A percentile compares a stretch with the other conserved stretches of the same genome.
Evolutionary conservation across 1,140 invertebrate species (phyloP).

Genomic region (Berghia stephanieae): DNA sequence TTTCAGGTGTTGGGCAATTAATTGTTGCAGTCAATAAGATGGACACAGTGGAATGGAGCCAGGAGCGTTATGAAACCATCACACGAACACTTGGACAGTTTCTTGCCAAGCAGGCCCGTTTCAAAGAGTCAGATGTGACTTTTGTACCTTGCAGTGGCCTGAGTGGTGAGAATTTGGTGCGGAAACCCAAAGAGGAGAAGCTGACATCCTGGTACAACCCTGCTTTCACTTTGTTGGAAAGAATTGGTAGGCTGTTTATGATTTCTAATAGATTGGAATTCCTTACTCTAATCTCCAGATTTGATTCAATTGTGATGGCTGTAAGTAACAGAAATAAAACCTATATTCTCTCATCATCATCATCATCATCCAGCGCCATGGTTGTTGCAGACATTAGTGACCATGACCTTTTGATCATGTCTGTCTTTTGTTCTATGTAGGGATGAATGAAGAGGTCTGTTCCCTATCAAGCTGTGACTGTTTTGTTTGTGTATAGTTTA

Average conservation of each 20-base stretch:
- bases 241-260: conserved; percentile 74
- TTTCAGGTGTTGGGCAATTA: conserved; percentile 82
- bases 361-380: too few species aligned
- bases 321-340: too few species aligned
- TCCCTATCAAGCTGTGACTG: too few species aligned
- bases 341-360: too few species aligned
- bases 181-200: conserved; percentile 74
- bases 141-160: conserved; percentile 97
- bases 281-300: not conserved
- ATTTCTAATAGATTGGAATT: not conserved
- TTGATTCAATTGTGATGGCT: not conserved
- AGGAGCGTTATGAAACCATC: conserved; percentile 88
- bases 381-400: too few species aligned
- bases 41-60: conserved; percentile 70
- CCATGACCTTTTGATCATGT: too few species aligned
- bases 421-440: too few species aligned
- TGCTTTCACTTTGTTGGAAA: conserved; percentile 82
- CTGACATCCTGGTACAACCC: conserved; percentile 82
- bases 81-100: conserved; percentile 85
- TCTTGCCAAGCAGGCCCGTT: conserved; percentile 90
- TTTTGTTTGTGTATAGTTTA: too few species aligned
- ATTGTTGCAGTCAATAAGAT: conserved; percentile 72
- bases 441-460: too few species aligned
- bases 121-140: conserved; percentile 84
- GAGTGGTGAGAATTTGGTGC: conserved; percentile 89